Base-by-base conservation (phyloP, 1,140 invertebrate species). In the Samia ricini region DNA sequence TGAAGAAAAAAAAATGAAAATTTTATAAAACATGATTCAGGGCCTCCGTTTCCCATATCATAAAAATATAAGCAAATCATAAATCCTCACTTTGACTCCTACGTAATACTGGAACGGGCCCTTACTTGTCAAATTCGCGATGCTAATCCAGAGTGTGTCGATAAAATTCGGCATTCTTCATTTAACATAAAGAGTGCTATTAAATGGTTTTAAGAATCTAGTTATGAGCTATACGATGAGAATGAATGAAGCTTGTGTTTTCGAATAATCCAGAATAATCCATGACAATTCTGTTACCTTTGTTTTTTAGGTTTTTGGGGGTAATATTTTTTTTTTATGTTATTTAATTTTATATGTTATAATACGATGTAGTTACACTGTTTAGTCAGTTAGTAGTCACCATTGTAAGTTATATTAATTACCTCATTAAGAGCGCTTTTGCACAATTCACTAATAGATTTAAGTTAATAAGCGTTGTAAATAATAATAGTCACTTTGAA, bases 341-440 rank as follows among this genome's bases (percentile, higher is more conserved):
- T 68, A 75, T 71, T 77, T 68, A 68, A 67, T 76, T 76, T 64
- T 66, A 72, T 79, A 71, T 83, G 26, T 61, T 68, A 62, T 20
- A n/a, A 2, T 57, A 57, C 12, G 19, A 54, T 55, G 12, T 70
- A 64, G n/a, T n/a, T n/a, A n/a, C n/a, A n/a, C n/a, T 52, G 56
- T 60, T 72, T 77, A 88, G 83, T 88, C 85, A 88, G 76, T 82
- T 86, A 85, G 76, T 81, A 85, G 86, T 86, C 86, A 88, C 85
- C 82, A 76, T 72, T 71, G 75, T 88, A 88, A 89, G 81, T 83
- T 85, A 88, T 82, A n/a, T n/a, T n/a, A 83, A 87, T 88, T 89
- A 89, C 86, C 86, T 89, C 86, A 88, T 76, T 83, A 77, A 78
- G 85, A 83, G 83, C 85, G 85, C 83, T 89, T 81, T 82, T 83